Evolutionary conservation across 2,797 vertebrate species (phyloP).

Genomic region (Acipenser ruthenus): DNA sequence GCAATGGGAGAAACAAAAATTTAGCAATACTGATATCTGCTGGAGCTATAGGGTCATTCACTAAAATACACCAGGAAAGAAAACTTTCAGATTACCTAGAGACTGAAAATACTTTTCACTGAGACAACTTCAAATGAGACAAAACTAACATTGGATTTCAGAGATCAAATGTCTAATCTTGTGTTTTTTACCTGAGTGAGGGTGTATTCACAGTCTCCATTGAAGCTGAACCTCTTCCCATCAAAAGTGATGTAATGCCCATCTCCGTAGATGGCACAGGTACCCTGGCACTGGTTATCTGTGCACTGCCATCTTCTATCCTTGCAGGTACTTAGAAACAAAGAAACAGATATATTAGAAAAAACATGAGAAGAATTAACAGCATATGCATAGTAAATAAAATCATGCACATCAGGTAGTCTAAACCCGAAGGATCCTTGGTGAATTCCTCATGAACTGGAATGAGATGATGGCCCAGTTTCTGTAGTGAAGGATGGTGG

Average conservation of each 20-base stretch:
- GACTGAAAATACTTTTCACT: no score
- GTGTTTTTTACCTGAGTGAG: slow-evolving; percentile 68
- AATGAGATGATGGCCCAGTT: no score
- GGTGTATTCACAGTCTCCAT: slow-evolving; percentile 81
- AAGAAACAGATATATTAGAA: slow-evolving; percentile 5
- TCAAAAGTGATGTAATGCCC: slow-evolving; percentile 87
- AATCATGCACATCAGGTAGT: background rate
- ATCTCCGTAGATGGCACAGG: slow-evolving; percentile 80
- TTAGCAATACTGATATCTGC: background rate
- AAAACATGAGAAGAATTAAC: no score
- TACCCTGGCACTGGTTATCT: slow-evolving; percentile 58
- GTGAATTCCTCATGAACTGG: no score
- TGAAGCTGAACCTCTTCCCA: slow-evolving; percentile 77
- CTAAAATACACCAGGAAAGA: background rate
- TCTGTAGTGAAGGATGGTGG: no score
- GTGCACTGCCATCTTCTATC: slow-evolving; percentile 74
- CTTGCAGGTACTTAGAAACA: slow-evolving; percentile 62
- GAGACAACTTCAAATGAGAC: background rate
- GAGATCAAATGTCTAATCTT: background rate
- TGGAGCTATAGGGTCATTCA: background rate
- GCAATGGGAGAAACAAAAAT: slow-evolving; percentile 10
- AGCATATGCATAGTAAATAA: no score
- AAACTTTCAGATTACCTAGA: background rate
- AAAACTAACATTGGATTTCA: background rate
- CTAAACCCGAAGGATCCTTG: background rate